These are phyloP conservation scores for Idris sp. DNA, from an alignment of 1,140 invertebrate genomes.

Conservation along the genomic window DNA sequence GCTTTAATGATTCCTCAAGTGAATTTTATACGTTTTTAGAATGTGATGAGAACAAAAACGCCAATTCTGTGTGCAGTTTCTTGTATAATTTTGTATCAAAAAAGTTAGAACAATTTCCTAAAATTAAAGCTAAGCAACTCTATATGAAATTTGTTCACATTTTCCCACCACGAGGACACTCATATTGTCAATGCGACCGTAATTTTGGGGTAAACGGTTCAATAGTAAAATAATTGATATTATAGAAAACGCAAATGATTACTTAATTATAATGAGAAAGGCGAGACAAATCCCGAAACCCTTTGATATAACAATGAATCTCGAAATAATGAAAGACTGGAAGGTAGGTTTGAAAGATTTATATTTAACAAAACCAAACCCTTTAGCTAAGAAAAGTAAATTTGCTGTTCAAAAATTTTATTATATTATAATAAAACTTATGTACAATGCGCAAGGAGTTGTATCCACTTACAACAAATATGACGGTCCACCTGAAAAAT, in stretches of 20 bases:
- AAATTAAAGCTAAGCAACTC: constrained; percentile 1
- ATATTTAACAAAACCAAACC: background rate
- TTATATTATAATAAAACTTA: background rate
- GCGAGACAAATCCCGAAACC: constrained; percentile 4
- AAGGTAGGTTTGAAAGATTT: background rate
- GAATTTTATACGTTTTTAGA: constrained; percentile 18
- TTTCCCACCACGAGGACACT: constrained; percentile 12
- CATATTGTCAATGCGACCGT: constrained; percentile 19
- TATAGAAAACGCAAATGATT: constrained; percentile 4
- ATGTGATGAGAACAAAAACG: constrained; percentile 12
- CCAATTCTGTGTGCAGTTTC: constrained; percentile 24
- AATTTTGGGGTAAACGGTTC: constrained; percentile 26
- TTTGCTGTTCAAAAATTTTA: background rate
- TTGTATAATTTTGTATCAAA: constrained; percentile 7
- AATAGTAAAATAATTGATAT: constrained; percentile 14
- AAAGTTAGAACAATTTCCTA: background rate
- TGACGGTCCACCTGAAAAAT: constrained; percentile 1
- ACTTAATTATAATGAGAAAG: constrained; percentile 5
- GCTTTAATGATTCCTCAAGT: constrained; percentile 3
- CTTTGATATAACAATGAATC: background rate
- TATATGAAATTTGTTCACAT: constrained; percentile 4
- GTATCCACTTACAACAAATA: background rate
- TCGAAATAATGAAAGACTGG: constrained; percentile 17
- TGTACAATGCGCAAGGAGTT: constrained; percentile 3
- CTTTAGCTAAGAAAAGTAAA: background rate